These are phyloP conservation scores for Morpho achilles DNA, from an alignment of 2,888 invertebrate species.

Conservation along the genomic window DNA sequence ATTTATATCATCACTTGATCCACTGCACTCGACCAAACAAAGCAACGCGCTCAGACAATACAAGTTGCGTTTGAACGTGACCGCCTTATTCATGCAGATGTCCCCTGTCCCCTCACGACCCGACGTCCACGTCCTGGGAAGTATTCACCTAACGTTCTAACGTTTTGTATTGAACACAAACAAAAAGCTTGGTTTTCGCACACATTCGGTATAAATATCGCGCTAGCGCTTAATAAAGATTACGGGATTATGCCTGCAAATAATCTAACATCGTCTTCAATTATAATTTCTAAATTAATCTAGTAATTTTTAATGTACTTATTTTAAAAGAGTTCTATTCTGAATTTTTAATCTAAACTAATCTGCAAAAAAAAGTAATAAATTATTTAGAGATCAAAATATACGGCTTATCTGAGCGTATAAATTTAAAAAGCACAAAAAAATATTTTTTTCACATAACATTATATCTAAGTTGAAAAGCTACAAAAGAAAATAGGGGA, in stretches of 20 bases:
- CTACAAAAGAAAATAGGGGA: too few species aligned
- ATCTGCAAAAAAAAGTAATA: too few species aligned
- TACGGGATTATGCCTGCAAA: slow-evolving; percentile 32
- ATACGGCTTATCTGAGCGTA: too few species aligned
- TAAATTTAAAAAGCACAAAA: too few species aligned
- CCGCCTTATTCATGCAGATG: slow-evolving; percentile 75
- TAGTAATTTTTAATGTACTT: too few species aligned
- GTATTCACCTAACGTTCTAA: slow-evolving; percentile 59
- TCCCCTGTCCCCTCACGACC: slow-evolving; percentile 34
- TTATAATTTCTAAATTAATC: too few species aligned
- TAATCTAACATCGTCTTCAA: slow-evolving; percentile 13
- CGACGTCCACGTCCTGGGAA: slow-evolving; percentile 37
- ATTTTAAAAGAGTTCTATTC: too few species aligned
- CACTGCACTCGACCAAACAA: slow-evolving; percentile 20
- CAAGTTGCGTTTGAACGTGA: slow-evolving; percentile 65
- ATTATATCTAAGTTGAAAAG: too few species aligned
- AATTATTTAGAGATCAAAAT: too few species aligned
- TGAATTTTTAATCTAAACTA: too few species aligned
- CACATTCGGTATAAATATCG: slow-evolving; percentile 42
- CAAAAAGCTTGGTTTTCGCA: slow-evolving; percentile 41
- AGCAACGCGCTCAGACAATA: slow-evolving; percentile 40
- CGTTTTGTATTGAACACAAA: slow-evolving; percentile 44
- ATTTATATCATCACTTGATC: slow-evolving; percentile 11
- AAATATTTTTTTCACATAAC: too few species aligned
- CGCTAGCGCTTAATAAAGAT: slow-evolving; percentile 46